Evolutionary conservation across 2,888 invertebrate species (phyloP).

Genomic region (Melieria crassipennis): DNA sequence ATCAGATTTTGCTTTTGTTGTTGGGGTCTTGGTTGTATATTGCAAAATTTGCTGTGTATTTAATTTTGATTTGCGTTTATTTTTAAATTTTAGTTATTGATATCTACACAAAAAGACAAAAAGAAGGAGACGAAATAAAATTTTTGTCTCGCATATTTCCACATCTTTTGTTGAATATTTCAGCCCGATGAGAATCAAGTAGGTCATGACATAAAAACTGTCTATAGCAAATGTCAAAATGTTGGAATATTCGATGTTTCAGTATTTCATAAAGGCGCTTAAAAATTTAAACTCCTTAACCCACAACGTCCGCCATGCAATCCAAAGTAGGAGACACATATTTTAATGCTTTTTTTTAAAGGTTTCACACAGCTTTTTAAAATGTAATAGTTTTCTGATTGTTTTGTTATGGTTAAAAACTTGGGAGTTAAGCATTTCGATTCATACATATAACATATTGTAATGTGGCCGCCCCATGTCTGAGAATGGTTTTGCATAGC

Average conservation of each 20-base stretch:
- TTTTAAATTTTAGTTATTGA: constrained; percentile 60
- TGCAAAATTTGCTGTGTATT: constrained; percentile 33
- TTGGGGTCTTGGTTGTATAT: constrained; percentile 13
- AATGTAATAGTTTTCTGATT: no score
- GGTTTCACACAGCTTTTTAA: no score
- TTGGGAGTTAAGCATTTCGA: no score
- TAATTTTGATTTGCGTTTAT: constrained; percentile 46
- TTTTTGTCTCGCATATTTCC: constrained; percentile 22
- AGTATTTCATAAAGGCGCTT: no score
- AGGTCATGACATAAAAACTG: neutral
- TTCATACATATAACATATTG: no score
- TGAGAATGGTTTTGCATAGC: no score
- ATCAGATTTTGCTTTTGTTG: constrained; percentile 5
- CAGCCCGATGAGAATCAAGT: neutral
- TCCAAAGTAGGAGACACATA: neutral
- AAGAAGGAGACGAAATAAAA: neutral
- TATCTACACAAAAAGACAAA: constrained; percentile 51
- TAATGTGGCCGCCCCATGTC: no score
- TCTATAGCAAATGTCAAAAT: no score
- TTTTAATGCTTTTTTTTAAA: neutral
- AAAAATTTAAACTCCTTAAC: no score
- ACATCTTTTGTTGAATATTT: no score
- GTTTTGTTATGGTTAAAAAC: no score
- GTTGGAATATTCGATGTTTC: no score
- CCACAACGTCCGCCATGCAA: neutral